Evolutionary conservation across 1,140 invertebrate species (phyloP).

Genomic region (Apis florea): DNA sequence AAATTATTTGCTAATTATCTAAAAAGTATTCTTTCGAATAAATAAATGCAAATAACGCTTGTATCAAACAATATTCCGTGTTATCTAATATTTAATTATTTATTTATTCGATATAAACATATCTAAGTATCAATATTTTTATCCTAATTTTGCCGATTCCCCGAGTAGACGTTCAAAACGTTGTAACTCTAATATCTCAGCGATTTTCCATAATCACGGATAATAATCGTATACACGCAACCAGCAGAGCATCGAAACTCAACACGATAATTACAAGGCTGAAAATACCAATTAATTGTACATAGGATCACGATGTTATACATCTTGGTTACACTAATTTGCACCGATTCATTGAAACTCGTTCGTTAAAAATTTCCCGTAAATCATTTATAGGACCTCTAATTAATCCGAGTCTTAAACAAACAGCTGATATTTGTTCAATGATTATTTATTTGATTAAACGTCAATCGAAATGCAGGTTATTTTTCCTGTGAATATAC

Average conservation of each 20-base stretch:
- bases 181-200: constrained; percentile 8
- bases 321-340: constrained; percentile 21
- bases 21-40: not conserved
- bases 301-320: not conserved
- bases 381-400: constrained; percentile 12
- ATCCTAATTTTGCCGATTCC: not conserved
- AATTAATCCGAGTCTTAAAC: constrained; percentile 23
- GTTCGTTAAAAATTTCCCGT: constrained; percentile 9
- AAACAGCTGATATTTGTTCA: not conserved
- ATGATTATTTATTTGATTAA: constrained; percentile 1
- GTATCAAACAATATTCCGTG: not conserved
- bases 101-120: not conserved
- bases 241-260: not conserved
- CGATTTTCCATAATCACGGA: not conserved
- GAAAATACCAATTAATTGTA: constrained; percentile 25
- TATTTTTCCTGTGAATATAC: no score
- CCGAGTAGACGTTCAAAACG: no score
- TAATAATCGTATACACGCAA: not conserved
- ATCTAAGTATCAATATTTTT: no score
- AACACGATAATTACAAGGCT: constrained; percentile 20
- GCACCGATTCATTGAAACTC: constrained; percentile 22
- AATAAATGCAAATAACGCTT: not conserved
- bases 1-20: no score
- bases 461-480: not conserved
- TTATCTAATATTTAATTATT: no score